These are phyloP conservation scores for Gymnoscopelus microlampas DNA, from an alignment of 2,797 vertebrate species.

Conservation along the genomic window DNA sequence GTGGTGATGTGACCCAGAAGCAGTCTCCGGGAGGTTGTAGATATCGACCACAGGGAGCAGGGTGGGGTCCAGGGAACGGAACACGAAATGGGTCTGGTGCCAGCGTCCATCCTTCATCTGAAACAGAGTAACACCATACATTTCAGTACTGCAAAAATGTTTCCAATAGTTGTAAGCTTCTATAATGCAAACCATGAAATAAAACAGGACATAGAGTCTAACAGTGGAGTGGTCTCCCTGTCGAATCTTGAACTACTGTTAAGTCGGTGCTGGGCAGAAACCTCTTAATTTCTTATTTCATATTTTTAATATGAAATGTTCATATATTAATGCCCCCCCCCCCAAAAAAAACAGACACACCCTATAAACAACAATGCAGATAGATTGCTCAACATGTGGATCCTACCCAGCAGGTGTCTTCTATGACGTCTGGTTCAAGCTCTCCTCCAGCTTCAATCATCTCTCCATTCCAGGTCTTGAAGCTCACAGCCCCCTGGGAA, in stretches of 20 bases:
- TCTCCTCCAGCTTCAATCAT: constrained; percentile 86
- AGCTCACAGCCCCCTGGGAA: constrained; percentile 79
- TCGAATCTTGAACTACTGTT: too few species aligned
- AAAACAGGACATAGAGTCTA: background rate
- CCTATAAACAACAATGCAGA: constrained; percentile 4
- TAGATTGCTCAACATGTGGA: constrained; percentile 3
- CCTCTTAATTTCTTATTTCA: too few species aligned
- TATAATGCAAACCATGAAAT: background rate
- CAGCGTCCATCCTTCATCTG: constrained; percentile 93
- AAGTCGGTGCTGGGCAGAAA: too few species aligned
- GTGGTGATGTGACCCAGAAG: constrained; percentile 88
- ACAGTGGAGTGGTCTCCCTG: too few species aligned
- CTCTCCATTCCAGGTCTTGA: constrained; percentile 92
- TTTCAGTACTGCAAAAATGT: background rate
- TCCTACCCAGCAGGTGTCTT: constrained; percentile 92
- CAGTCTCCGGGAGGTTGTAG: constrained; percentile 87
- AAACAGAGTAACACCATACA: constrained; percentile 21
- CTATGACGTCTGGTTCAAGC: constrained; percentile 87
- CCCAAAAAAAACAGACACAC: too few species aligned
- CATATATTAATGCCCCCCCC: too few species aligned
- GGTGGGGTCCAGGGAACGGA: constrained; percentile 90
- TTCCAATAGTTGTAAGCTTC: background rate
- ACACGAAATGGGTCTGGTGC: constrained; percentile 92
- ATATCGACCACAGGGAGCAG: constrained; percentile 91
- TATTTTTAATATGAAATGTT: too few species aligned